A percentile compares a stretch with the other conserved stretches of the same genome.
Conservation (phyloP, 2,888 invertebrate genomes). For the Deroplatys truncata region DNA sequence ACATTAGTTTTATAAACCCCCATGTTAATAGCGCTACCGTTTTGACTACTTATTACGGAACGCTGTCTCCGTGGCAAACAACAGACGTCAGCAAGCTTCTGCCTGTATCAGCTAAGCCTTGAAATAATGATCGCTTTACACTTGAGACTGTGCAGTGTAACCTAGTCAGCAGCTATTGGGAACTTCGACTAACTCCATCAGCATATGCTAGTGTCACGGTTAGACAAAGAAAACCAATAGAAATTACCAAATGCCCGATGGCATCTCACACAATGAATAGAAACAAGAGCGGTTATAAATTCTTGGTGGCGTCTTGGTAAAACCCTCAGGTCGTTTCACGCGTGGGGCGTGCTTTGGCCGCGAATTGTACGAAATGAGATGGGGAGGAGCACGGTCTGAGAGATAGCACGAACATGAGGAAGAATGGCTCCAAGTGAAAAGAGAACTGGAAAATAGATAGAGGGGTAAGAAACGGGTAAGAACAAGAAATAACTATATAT, state of each 20-base stretch:
- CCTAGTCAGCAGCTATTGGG: background rate
- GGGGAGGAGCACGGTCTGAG: background rate
- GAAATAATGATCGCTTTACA: no score
- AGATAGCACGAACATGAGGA: background rate
- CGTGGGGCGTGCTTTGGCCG: background rate
- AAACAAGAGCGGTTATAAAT: conserved; percentile 4
- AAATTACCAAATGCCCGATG: conserved; percentile 1
- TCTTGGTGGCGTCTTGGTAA: background rate
- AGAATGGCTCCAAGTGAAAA: background rate
- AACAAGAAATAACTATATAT: background rate
- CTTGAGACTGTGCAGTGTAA: no score
- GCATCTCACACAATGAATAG: background rate
- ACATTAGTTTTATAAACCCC: no score
- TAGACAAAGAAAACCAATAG: background rate
- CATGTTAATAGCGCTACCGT: no score
- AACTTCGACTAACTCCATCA: background rate
- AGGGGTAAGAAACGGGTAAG: background rate
- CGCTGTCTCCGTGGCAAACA: no score
- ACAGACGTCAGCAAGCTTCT: no score
- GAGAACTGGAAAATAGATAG: background rate
- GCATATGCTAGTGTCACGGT: background rate
- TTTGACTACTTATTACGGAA: no score
- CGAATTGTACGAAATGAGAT: conserved; percentile 5
- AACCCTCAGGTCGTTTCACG: background rate
- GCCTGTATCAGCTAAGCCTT: no score